These are phyloP conservation scores for Takifugu ocellatus DNA, from an alignment of 2,797 vertebrate species.

Conservation along the genomic window DNA sequence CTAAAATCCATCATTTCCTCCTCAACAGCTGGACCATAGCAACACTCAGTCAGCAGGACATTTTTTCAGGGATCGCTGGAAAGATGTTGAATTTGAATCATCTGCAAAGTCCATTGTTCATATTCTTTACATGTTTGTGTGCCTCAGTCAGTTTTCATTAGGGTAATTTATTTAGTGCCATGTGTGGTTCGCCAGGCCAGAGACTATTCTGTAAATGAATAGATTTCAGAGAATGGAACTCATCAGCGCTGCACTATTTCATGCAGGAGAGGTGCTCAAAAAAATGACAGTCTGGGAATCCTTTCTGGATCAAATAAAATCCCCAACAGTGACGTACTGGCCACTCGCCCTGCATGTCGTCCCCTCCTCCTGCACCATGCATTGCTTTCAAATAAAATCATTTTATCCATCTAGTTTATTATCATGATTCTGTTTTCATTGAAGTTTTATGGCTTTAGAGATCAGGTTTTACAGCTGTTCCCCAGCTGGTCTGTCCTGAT, in stretches of 20 bases:
- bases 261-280: neutral
- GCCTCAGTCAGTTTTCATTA: too few relatives aligned
- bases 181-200: too few relatives aligned
- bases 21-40: neutral
- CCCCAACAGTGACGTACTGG: neutral
- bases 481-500: neutral
- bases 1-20: slow-evolving; percentile 6
- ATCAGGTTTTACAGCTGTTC: slow-evolving; percentile 16
- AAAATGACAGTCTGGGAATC: slow-evolving; percentile 1
- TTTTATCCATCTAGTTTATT: neutral
- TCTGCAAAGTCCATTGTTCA: too few relatives aligned
- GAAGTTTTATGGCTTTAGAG: slow-evolving; percentile 5
- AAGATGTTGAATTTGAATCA: too few relatives aligned
- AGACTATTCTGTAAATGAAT: neutral
- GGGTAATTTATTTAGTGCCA: too few relatives aligned
- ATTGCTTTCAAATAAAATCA: neutral
- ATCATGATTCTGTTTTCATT: neutral
- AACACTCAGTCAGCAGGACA: too few relatives aligned
- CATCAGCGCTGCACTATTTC: slow-evolving; percentile 4
- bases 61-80: too few relatives aligned
- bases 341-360: neutral
- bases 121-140: too few relatives aligned
- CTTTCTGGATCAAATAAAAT: neutral
- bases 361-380: neutral
- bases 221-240: slow-evolving; percentile 1